Evolutionary conservation across 2,797 vertebrate species (phyloP).

Genomic region (Pipistrellus pygmaeus): DNA sequence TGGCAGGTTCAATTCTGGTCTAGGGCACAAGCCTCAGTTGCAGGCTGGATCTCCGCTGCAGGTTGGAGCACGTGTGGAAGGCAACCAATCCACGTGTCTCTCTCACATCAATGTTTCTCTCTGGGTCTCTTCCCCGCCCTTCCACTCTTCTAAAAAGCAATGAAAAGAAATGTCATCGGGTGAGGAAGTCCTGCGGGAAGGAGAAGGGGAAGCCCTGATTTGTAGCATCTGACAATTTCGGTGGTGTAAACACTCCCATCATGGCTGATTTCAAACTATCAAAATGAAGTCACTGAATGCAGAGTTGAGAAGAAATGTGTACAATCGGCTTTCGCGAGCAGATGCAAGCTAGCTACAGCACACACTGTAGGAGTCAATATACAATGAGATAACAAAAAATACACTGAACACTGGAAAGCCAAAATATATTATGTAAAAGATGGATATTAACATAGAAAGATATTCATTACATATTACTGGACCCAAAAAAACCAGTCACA

Average conservation of each 20-base stretch:
- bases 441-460: slow-evolving; percentile 6
- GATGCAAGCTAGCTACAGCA: background rate
- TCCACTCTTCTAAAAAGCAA: no score
- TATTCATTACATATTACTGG: background rate
- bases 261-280: background rate
- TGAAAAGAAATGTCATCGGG: no score
- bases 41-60: no score
- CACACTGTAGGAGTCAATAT: background rate
- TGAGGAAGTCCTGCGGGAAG: background rate
- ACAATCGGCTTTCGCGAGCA: background rate
- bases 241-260: background rate
- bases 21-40: no score
- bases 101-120: no score
- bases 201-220: background rate
- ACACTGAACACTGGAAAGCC: background rate
- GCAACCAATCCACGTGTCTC: no score
- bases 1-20: no score
- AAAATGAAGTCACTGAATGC: background rate
- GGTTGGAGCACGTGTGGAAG: no score
- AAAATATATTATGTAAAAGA: background rate
- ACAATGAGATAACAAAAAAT: background rate
- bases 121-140: no score
- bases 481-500: slow-evolving; percentile 4
- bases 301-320: slow-evolving; percentile 26
- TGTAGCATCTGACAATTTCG: background rate